phyloP scores from a whole-genome alignment of 2,113 vertebrate species.

The Polyodon spathula region DNA sequence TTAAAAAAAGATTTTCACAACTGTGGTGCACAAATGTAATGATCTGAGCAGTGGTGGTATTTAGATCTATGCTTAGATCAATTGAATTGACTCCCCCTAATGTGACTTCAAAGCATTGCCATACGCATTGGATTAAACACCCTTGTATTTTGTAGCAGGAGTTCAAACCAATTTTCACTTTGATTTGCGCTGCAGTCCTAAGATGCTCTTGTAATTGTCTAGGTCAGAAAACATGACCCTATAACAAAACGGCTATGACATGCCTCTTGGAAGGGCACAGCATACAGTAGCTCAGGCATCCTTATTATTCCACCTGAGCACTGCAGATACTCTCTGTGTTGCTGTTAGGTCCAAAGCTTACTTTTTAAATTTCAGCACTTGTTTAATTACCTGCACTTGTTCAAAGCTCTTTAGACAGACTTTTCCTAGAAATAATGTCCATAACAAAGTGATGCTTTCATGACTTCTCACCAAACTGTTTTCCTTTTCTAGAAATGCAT shows the following conservation, averaged over 20 bases:
- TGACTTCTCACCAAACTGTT: too few species aligned
- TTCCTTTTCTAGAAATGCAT: too few species aligned
- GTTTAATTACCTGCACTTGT: background rate
- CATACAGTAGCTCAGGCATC: background rate
- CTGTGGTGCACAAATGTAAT: too few species aligned
- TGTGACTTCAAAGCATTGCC: background rate
- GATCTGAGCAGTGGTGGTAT: too few species aligned
- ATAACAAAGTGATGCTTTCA: too few species aligned
- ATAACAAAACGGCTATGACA: constrained; percentile 3
- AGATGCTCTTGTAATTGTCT: constrained; percentile 2
- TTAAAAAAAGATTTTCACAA: too few species aligned
- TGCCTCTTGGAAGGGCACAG: background rate
- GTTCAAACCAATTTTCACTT: constrained; percentile 1
- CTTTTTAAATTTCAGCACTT: background rate
- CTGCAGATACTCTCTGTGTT: background rate
- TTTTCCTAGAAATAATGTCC: too few species aligned
- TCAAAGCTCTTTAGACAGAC: background rate
- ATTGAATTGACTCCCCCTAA: too few species aligned
- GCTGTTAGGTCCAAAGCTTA: background rate
- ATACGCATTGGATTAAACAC: background rate
- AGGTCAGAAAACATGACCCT: constrained; percentile 3
- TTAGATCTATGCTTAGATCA: too few species aligned
- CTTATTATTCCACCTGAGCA: background rate
- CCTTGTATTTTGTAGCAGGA: background rate
- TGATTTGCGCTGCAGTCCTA: background rate